These are phyloP conservation scores for Metellina segmentata DNA, from an alignment of 2,888 invertebrate genomes.

Conservation along the genomic window DNA sequence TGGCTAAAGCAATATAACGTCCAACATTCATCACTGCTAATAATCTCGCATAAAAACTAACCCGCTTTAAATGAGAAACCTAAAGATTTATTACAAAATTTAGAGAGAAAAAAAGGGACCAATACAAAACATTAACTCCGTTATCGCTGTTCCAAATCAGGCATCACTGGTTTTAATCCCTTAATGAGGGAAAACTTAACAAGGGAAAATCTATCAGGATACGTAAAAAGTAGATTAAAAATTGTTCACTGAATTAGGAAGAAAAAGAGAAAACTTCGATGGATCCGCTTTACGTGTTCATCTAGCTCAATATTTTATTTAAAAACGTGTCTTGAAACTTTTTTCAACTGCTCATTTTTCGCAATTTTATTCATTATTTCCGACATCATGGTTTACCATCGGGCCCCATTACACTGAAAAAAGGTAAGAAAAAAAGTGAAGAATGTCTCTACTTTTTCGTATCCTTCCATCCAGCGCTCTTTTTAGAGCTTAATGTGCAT, in stretches of 20 bases:
- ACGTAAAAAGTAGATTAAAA: constrained; percentile 69
- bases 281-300: constrained; percentile 70
- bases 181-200: constrained; percentile 74
- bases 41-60: background rate
- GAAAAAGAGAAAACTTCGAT: constrained; percentile 59
- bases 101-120: constrained; percentile 22
- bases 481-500: constrained; percentile 75
- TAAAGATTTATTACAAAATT: background rate
- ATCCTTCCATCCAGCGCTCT: constrained; percentile 44
- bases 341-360: constrained; percentile 65
- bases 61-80: background rate
- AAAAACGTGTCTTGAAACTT: constrained; percentile 47
- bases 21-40: background rate
- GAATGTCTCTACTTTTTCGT: constrained; percentile 58
- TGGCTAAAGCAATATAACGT: background rate
- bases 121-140: constrained; percentile 54
- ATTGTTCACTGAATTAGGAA: constrained; percentile 22
- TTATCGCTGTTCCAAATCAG: constrained; percentile 66
- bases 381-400: constrained; percentile 76
- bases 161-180: constrained; percentile 62
- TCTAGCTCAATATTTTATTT: constrained; percentile 62
- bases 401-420: constrained; percentile 56
- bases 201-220: constrained; percentile 53
- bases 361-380: constrained; percentile 75
- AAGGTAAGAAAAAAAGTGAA: constrained; percentile 64